These are phyloP conservation scores for Caenorhabditis plicata DNA, from an alignment of 2,888 invertebrate genomes.

Conservation along the genomic window DNA sequence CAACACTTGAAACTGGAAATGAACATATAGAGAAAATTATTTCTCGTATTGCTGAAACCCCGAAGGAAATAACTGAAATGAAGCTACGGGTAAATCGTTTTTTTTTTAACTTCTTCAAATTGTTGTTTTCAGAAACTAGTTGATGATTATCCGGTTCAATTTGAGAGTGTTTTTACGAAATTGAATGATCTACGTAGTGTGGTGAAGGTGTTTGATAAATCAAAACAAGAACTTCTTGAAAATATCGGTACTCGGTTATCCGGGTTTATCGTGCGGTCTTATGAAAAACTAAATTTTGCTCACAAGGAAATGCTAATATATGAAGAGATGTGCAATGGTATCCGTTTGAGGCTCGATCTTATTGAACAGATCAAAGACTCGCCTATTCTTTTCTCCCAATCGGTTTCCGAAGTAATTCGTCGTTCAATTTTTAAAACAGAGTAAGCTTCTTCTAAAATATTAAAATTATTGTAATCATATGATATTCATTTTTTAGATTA, in stretches of 20 bases:
- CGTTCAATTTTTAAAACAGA: constrained; percentile 47
- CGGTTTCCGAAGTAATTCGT: constrained; percentile 57
- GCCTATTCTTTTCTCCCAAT: constrained; percentile 52
- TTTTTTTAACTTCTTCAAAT: not conserved
- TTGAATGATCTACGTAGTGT: constrained; percentile 32
- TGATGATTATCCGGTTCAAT: constrained; percentile 27
- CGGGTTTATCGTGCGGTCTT: constrained; percentile 45
- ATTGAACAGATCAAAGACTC: constrained; percentile 51
- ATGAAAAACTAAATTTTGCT: constrained; percentile 48
- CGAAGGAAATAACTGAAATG: constrained; percentile 15
- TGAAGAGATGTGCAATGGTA: constrained; percentile 49
- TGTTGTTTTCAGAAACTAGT: constrained; percentile 20
- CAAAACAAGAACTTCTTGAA: constrained; percentile 53
- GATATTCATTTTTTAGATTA: constrained; percentile 32
- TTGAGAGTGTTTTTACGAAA: no score
- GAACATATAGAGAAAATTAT: constrained; percentile 9
- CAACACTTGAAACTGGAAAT: constrained; percentile 20
- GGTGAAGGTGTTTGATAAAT: constrained; percentile 44
- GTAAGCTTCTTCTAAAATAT: not conserved
- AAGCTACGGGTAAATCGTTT: constrained; percentile 7
- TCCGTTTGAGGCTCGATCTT: constrained; percentile 43
- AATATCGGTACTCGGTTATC: constrained; percentile 47
- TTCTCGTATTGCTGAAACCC: constrained; percentile 29
- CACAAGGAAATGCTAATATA: constrained; percentile 50
- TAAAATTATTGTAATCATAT: not conserved